Evolutionary conservation across 35 echinoderm and acorn worm genomes (phyloP).

Genomic region (Anneissia japonica): DNA sequence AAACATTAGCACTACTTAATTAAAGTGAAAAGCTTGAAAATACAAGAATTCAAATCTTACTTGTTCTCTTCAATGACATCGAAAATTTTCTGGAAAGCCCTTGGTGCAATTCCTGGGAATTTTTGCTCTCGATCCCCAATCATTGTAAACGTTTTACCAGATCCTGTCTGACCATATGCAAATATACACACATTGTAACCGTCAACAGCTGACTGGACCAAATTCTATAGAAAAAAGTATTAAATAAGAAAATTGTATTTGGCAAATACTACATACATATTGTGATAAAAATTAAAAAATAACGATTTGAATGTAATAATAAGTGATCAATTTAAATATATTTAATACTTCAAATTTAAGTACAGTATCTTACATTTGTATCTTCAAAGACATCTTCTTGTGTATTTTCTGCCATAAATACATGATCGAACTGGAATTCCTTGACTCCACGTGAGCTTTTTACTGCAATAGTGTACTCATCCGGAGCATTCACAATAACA

Average conservation of each 20-base stretch:
- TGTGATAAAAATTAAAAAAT: no score
- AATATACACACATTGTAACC: constrained; percentile 99
- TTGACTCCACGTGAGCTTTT: constrained; percentile 67
- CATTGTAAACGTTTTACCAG: constrained; percentile 99
- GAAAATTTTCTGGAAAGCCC: constrained; percentile 85
- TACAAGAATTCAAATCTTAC: no score
- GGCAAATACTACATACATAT: no score
- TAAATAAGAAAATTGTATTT: no score
- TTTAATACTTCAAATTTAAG: no score
- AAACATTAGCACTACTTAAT: no score
- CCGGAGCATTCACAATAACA: constrained; percentile 75
- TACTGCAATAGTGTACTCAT: constrained; percentile 83
- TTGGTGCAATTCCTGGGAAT: constrained; percentile 90
- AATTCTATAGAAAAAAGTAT: constrained; percentile 50
- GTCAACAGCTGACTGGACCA: constrained; percentile 93
- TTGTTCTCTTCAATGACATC: constrained; percentile 91
- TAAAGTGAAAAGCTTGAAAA: no score
- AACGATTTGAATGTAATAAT: no score
- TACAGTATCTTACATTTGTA: constrained; percentile 97
- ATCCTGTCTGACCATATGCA: constrained; percentile 96
- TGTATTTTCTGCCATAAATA: constrained; percentile 72
- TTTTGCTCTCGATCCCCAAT: constrained; percentile 81
- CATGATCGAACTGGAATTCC: constrained; percentile 96
- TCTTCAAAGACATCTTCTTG: constrained; percentile 94
- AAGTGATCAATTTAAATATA: no score